A percentile compares a stretch with the other conserved stretches of the same genome.
These are phyloP conservation scores for Cyprinodon tularosa DNA, from an alignment of 2,113 vertebrate genomes.

Conservation along the genomic window DNA sequence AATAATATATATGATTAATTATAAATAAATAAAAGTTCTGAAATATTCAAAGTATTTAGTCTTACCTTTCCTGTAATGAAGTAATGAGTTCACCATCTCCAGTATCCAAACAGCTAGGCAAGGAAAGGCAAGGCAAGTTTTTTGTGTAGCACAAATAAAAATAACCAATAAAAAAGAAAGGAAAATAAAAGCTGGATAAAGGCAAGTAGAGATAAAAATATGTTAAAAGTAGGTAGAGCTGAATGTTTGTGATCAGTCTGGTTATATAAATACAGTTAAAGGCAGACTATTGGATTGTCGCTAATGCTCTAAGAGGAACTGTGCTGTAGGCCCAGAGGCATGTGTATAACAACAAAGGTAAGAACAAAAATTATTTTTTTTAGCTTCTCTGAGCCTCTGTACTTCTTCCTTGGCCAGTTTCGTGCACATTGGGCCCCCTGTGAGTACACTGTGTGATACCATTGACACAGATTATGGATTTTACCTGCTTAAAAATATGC, in stretches of 20 bases:
- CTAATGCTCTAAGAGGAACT: conserved; percentile 60
- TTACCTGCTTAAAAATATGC: conserved; percentile 79
- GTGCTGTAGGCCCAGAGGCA: conserved; percentile 62
- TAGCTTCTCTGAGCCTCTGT: conserved; percentile 69
- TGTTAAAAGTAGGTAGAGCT: not conserved
- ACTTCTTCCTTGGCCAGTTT: conserved; percentile 67
- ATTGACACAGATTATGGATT: conserved; percentile 84
- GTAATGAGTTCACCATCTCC: conserved; percentile 17
- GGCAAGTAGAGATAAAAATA: no score
- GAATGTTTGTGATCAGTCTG: conserved; percentile 32
- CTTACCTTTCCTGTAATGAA: conserved; percentile 6
- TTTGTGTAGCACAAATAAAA: no score
- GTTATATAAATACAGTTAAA: conserved; percentile 27
- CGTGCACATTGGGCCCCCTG: conserved; percentile 57
- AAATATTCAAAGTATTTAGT: not conserved
- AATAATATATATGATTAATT: no score
- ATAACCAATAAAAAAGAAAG: no score
- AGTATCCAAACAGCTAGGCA: conserved; percentile 4
- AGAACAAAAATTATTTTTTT: conserved; percentile 74
- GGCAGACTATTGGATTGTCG: conserved; percentile 65
- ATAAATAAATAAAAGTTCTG: not conserved
- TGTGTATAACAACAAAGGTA: conserved; percentile 68
- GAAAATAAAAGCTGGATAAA: no score
- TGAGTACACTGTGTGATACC: conserved; percentile 76
- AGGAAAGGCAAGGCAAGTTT: no score